Base-by-base conservation (phyloP, 2,888 invertebrate species). In the Synanthedon andrenaeformis region DNA sequence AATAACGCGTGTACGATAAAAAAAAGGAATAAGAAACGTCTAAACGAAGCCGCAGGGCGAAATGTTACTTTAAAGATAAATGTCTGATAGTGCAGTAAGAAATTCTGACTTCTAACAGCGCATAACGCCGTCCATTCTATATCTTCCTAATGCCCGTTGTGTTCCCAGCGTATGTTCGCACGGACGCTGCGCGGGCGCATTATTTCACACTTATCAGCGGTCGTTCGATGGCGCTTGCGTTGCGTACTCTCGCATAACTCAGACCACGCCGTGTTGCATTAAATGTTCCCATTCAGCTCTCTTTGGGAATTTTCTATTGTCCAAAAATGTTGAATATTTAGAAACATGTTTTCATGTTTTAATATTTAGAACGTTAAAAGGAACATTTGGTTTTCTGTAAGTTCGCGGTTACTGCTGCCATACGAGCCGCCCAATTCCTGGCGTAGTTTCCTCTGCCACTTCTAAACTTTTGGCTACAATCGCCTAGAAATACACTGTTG, bases 201-300 rank as follows among this genome's bases (percentile, higher is more conserved):
- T 78, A 79, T 76, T 76, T 78, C 75, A 72, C 72, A 70, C 67
- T 72, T 79, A 80, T 80, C 79, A 68, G 68, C 64, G 56, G 51
- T 53, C 59, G 56, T 49, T 53, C 59, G 68, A 63, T 59, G 56
- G 49, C 52, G 55, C n/a, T 55, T 51, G 41, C 48, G 48, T 45
- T 51, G 62, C 62, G 65, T 68, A 59, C 60, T 58, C 61, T 64
- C 63, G 64, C 67, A 74, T 77, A 75, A 75, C 70, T 78, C 78
- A 74, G 62, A 51, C 51, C 54, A 56, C 56, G 54, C 59, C 57
- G 56, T 59, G 60, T 60, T 55, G 57, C 55, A 56, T 60, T 58
- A 59, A 63, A 62, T 62, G 62, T 60, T 64, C 56, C 61, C 58
- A 56, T 58, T 60, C 59, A 58, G 56, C 58, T 59, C 56, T 63